Percentiles rank a stretch among this genome's conserved stretches.
These are phyloP conservation scores for Sarcophaga peregrina DNA, from an alignment of 1,140 invertebrate genomes.

Conservation along the genomic window DNA sequence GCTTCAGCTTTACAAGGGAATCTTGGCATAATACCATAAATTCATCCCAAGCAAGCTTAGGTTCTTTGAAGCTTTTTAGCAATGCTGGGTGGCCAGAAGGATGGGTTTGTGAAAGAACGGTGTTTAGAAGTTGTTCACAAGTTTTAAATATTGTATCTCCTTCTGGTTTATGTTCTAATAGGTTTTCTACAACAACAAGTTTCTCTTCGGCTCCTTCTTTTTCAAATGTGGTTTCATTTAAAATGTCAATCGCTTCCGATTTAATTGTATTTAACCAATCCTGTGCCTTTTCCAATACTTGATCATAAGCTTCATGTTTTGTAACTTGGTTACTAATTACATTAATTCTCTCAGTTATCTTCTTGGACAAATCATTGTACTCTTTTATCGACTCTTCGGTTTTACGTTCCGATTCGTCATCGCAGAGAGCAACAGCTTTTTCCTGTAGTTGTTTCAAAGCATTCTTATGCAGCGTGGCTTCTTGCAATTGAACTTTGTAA, in stretches of 20 bases:
- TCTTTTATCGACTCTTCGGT: constrained; percentile 76
- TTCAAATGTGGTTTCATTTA: constrained; percentile 79
- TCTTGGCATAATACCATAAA: constrained; percentile 79
- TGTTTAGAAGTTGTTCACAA: constrained; percentile 78
- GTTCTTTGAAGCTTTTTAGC: constrained; percentile 79
- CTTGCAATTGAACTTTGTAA: constrained; percentile 81
- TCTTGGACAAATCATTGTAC: constrained; percentile 76
- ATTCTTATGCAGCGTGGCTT: constrained; percentile 82
- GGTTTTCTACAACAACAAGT: constrained; percentile 78
- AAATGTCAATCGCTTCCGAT: constrained; percentile 78
- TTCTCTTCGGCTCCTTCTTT: constrained; percentile 81
- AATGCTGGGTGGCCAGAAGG: constrained; percentile 80
- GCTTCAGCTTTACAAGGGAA: constrained; percentile 76
- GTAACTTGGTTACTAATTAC: constrained; percentile 78
- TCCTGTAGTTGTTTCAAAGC: constrained; percentile 83
- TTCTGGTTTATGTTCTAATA: constrained; percentile 78
- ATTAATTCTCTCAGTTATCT: constrained; percentile 76
- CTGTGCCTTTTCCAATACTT: constrained; percentile 78
- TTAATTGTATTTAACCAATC: constrained; percentile 75
- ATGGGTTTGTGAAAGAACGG: constrained; percentile 82
- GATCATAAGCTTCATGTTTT: constrained; percentile 85
- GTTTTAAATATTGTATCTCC: constrained; percentile 79
- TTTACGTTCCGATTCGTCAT: constrained; percentile 79
- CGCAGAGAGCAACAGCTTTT: constrained; percentile 77
- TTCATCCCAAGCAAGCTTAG: constrained; percentile 80